Conservation (phyloP, 2,888 invertebrate species). For the Chymomyza caudatula region DNA sequence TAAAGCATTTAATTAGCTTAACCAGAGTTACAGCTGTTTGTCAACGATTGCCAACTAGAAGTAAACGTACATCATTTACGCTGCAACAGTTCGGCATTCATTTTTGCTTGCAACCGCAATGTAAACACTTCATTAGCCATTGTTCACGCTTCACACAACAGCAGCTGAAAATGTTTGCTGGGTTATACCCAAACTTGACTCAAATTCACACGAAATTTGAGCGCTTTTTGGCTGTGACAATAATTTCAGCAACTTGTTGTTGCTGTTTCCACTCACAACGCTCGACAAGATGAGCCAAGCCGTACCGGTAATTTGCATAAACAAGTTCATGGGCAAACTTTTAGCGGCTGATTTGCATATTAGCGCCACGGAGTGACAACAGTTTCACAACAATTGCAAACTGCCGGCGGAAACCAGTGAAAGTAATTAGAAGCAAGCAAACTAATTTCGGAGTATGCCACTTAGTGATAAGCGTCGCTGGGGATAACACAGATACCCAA, state of each 20-base stretch:
- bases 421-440: slow-evolving; percentile 46
- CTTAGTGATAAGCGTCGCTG: neutral
- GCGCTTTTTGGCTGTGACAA: slow-evolving; percentile 5
- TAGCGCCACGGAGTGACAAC: neutral
- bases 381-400: slow-evolving; percentile 24
- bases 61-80: no score
- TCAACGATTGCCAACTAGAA: no score
- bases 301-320: slow-evolving; percentile 58
- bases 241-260: slow-evolving; percentile 5
- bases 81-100: no score
- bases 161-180: slow-evolving; percentile 14
- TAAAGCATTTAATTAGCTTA: no score
- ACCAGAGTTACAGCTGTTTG: no score
- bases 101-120: neutral
- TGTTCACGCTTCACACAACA: neutral
- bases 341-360: slow-evolving; percentile 51
- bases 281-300: slow-evolving; percentile 9
- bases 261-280: slow-evolving; percentile 28
- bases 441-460: neutral
- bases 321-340: slow-evolving; percentile 64
- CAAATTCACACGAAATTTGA: slow-evolving; percentile 4
- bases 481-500: neutral
- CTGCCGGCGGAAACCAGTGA: slow-evolving; percentile 39
- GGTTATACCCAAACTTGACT: slow-evolving; percentile 38
- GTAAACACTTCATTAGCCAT: neutral